Evolutionary conservation across 2,797 vertebrate genomes (phyloP).

Genomic region (Neosilurus mollespiculum): DNA sequence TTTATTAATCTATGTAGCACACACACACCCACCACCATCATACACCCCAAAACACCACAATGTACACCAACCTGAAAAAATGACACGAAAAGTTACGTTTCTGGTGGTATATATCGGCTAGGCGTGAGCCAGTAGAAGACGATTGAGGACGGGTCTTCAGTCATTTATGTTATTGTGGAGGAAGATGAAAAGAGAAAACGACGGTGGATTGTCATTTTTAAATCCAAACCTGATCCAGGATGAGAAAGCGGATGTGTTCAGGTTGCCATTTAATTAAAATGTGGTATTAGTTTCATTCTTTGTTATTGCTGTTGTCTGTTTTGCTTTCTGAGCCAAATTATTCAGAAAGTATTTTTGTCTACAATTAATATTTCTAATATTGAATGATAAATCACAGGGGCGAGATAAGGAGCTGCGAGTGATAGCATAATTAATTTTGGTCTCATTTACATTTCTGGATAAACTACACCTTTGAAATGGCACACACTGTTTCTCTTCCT

Average conservation of each 20-base stretch:
- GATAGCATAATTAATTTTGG: background rate
- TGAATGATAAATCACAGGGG: background rate
- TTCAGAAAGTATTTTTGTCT: background rate
- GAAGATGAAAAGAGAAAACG: no score
- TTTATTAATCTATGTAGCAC: background rate
- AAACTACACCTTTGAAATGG: conserved; percentile 9
- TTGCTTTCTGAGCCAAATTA: background rate
- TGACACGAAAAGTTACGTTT: background rate
- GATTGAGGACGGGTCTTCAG: background rate
- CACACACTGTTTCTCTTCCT: conserved; percentile 23
- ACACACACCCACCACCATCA: background rate
- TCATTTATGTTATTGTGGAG: background rate
- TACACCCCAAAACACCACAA: background rate
- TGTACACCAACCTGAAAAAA: background rate
- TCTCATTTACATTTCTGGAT: conserved; percentile 13
- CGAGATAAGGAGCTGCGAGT: background rate
- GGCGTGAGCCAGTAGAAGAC: background rate
- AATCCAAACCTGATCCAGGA: background rate
- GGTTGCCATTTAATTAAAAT: background rate
- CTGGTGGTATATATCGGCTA: background rate
- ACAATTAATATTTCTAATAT: background rate
- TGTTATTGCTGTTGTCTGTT: background rate
- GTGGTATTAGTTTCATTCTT: background rate
- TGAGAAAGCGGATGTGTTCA: background rate
- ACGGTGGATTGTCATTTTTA: background rate